Base-by-base conservation (phyloP, 30 jellyfish, hydroid and myxozoan species). In the Cassiopea xamachana region DNA sequence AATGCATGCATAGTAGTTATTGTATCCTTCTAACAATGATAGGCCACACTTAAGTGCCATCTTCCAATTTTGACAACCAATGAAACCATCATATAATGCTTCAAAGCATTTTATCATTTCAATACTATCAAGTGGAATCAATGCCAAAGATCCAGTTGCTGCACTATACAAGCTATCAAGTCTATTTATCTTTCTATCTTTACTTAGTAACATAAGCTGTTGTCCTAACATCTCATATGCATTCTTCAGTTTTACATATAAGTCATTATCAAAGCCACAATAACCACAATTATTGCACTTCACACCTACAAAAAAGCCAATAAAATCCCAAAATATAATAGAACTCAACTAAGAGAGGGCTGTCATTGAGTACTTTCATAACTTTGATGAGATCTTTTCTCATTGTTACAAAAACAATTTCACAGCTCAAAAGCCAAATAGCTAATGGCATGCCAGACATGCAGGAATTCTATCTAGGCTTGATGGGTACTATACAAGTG, bases 31-130 rank as follows among this genome's bases (percentile, higher is more conserved):
- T 1, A 88, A 92, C 55, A 89, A 62, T 50, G 69, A 61, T 64
- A n/a, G 50, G 73, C 98, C 95, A 60, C 77, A 77, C 9, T 93
- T 83, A 1, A 89, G 15, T 15, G 98, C 98, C 49, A 71, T 75
- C 69, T 60, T 59, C 98, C 98, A 93, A 39, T 83, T 77, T 39
- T 81, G 89, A 17, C 46, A 3, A 17, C 73, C 90, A 18, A 93
- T 59, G 48, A 94, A 84, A 16, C 93, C 93, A 62, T 93, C 98
- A 95, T 89, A 88, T 17, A 90, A 77, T 27, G 88, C 93, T 69
- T 93, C 98, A 49, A 82, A 62, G 83, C 96, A 84, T 46, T 83
- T 92, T 14, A 85, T 51, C 87, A 93, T 58, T 59, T 88, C 83
- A 83, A 89, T 72, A 64, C 86, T 80, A 12, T 67, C 91, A 74